Percentiles rank a stretch among this genome's conserved stretches.
Conservation (phyloP, 2,888 invertebrate genomes). For the Drosophila robusta region DNA sequence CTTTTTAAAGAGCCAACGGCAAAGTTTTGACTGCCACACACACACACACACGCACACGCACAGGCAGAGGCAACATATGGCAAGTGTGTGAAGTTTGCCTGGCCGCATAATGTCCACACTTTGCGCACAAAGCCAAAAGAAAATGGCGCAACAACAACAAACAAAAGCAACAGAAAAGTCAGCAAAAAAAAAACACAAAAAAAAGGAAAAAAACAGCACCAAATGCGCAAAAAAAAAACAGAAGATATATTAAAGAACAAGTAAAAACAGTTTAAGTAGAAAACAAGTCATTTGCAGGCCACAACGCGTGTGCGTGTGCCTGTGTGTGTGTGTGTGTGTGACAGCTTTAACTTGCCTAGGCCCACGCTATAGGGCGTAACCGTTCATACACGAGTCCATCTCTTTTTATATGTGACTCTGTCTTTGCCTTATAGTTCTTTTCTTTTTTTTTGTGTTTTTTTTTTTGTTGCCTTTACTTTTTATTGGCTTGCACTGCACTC, state of each 20-base stretch:
- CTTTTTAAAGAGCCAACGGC: conserved; percentile 46
- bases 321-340: conserved; percentile 32
- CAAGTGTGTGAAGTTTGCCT: conserved; percentile 30
- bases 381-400: conserved; percentile 31
- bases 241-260: conserved; percentile 20
- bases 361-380: conserved; percentile 47
- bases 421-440: conserved; percentile 23
- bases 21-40: conserved; percentile 33
- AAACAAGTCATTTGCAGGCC: conserved; percentile 70
- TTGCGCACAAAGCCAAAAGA: conserved; percentile 47
- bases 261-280: conserved; percentile 60
- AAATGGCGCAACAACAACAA: conserved; percentile 51
- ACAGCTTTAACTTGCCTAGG: conserved; percentile 39
- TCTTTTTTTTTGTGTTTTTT: conserved; percentile 3
- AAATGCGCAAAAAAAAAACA: conserved; percentile 5
- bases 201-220: conserved; percentile 16
- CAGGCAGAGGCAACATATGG: conserved; percentile 62
- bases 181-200: conserved; percentile 16
- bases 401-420: conserved; percentile 4
- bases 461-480: background rate
- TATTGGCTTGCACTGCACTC: conserved; percentile 40
- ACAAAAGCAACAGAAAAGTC: conserved; percentile 20
- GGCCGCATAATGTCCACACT: conserved; percentile 59
- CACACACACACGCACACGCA: conserved; percentile 17
- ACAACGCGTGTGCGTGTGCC: conserved; percentile 21